Percentiles rank a stretch among this genome's conserved stretches.
Evolutionary conservation across 2,797 vertebrate species (phyloP).

Genomic region (Pseudotriccus pelzelni): DNA sequence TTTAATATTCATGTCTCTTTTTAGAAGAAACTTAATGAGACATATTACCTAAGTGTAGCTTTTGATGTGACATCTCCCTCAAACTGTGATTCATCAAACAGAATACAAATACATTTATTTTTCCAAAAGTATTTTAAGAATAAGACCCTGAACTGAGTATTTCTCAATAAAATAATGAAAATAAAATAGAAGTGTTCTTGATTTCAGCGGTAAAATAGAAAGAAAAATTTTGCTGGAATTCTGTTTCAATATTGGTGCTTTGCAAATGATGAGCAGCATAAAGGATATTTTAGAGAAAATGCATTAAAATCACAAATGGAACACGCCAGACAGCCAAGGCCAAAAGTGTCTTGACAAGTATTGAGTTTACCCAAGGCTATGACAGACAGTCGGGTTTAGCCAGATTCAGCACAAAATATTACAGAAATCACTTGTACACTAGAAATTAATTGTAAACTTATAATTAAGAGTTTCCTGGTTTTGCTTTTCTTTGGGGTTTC

Average conservation of each 20-base stretch:
- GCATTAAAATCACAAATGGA: background rate
- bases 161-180: background rate
- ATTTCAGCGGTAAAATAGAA: background rate
- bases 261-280: rapidly evolving
- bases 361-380: background rate
- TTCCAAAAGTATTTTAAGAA: background rate
- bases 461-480: background rate
- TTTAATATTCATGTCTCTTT: constrained; percentile 1
- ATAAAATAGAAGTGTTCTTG: background rate
- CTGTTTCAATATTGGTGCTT: background rate
- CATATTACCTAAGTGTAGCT: background rate
- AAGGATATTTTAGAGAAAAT: background rate
- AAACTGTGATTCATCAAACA: background rate
- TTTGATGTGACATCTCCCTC: constrained; percentile 14
- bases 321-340: background rate
- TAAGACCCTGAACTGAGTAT: background rate
- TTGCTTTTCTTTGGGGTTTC: background rate
- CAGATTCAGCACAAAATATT: background rate
- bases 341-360: background rate
- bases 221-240: background rate
- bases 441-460: background rate
- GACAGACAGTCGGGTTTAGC: background rate
- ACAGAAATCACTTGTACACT: background rate
- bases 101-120: constrained; percentile 5
- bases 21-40: background rate